These are phyloP conservation scores for Meriones unguiculatus DNA, from an alignment of 2,113 vertebrate species.

Conservation along the genomic window DNA sequence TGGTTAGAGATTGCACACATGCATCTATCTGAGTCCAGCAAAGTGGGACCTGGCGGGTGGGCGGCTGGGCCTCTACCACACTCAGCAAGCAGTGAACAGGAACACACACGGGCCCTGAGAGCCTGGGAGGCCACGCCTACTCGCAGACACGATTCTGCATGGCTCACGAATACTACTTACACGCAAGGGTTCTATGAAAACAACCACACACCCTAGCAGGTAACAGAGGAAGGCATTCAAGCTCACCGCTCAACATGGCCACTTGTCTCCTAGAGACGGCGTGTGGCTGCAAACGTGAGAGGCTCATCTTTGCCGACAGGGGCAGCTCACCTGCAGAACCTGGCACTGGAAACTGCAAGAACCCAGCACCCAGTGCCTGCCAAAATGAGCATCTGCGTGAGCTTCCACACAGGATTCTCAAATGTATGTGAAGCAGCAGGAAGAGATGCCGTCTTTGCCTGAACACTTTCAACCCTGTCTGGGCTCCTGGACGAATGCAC, in stretches of 20 bases:
- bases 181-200: background rate
- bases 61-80: background rate
- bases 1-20: background rate
- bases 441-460: background rate
- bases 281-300: background rate
- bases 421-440: too few species aligned
- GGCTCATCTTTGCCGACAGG: too few species aligned
- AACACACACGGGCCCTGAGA: too few species aligned
- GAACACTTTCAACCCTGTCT: background rate
- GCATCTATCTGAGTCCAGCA: background rate
- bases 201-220: background rate
- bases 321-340: too few species aligned
- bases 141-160: background rate
- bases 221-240: background rate
- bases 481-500: accelerated
- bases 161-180: background rate
- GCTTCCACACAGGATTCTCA: background rate
- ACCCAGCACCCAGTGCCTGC: background rate
- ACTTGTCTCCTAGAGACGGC: background rate
- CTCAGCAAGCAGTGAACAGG: background rate
- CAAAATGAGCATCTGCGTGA: too few species aligned
- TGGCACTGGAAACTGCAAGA: background rate
- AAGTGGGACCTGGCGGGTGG: background rate
- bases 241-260: background rate
- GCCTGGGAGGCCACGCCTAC: background rate